Base-by-base conservation (phyloP, 2,113 vertebrate species). In the Paramormyrops kingsleyae region DNA sequence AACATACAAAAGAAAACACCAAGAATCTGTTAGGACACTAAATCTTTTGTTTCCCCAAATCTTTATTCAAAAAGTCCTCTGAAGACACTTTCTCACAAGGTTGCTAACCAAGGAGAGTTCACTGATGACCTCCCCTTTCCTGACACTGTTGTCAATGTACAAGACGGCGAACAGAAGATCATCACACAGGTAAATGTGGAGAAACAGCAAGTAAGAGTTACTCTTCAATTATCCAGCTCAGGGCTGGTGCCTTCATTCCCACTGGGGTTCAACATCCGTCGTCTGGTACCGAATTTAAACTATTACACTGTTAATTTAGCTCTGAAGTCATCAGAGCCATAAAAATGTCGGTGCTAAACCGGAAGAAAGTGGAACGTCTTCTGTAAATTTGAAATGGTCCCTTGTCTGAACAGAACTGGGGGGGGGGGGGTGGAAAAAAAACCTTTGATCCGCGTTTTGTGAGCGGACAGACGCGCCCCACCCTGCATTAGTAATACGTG, bases 401-500 rank as follows among this genome's bases (percentile, higher is more conserved):
- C 62, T 70, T 70, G n/a, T 13, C 62, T 84, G 83, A 47, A 84
- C 21, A n/a, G 83, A 47, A 47, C 39, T 24, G 17, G 6, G 19
- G 44, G 17, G 17, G 94, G 0, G 6, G 6, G 92, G 13, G 94
- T 92, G 4, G 2, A 24, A 27, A 12, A 12, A 27, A 92, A 90
- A 70, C 1, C 27, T 31, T 70, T 13, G 10, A 70, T 70, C 62
- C n/a, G 27, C 27, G 0, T 70, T 70, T 31, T 31, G 27, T 70
- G 27, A 70, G 62, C 1, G 62, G 27, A 70, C n/a, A 70, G 62
- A 70, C 3, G 27, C 10, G 4, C n/a, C 62, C 62, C n/a, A 12
- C n/a, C 62, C 62, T 13, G 9, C 4, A 95, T 97, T 97, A 98
- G 94, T 95, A 97, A 96, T 96, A 96, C 94, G 96, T 95, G 96